These are phyloP conservation scores for Scytalopus superciliaris DNA, from an alignment of 2,113 vertebrate genomes.

Conservation along the genomic window DNA sequence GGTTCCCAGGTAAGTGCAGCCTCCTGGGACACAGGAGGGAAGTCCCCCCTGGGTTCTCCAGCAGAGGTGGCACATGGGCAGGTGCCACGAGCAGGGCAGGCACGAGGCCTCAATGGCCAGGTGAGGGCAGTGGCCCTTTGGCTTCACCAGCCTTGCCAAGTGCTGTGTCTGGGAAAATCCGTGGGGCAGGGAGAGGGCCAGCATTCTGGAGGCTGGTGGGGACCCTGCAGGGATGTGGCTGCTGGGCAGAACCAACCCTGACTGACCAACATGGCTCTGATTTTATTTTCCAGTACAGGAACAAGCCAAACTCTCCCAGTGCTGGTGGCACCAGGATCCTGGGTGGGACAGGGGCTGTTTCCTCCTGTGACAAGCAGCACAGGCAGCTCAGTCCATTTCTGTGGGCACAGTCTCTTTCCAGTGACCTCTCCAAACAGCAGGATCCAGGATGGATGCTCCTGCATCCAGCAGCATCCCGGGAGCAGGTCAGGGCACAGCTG, in stretches of 20 bases:
- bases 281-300: conserved; percentile 8
- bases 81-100: neutral
- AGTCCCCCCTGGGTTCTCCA: neutral
- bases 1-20: fast-evolving
- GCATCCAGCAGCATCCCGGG: fast-evolving
- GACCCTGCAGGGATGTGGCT: fast-evolving
- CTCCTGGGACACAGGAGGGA: fast-evolving
- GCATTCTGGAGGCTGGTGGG: neutral
- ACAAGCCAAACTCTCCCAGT: neutral
- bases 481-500: neutral
- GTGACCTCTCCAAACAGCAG: fast-evolving
- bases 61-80: neutral
- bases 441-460: fast-evolving
- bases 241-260: neutral
- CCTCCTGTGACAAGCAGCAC: fast-evolving
- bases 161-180: neutral
- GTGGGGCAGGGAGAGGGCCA: neutral
- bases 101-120: neutral
- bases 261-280: fast-evolving
- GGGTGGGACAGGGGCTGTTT: neutral
- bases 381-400: neutral
- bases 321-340: neutral
- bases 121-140: neutral
- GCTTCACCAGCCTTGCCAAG: neutral
- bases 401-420: fast-evolving